Evolutionary conservation across 2,113 vertebrate genomes (phyloP), one percentile per base, ranked within the genome.

Genomic region (Prietella phreatophila): DNA sequence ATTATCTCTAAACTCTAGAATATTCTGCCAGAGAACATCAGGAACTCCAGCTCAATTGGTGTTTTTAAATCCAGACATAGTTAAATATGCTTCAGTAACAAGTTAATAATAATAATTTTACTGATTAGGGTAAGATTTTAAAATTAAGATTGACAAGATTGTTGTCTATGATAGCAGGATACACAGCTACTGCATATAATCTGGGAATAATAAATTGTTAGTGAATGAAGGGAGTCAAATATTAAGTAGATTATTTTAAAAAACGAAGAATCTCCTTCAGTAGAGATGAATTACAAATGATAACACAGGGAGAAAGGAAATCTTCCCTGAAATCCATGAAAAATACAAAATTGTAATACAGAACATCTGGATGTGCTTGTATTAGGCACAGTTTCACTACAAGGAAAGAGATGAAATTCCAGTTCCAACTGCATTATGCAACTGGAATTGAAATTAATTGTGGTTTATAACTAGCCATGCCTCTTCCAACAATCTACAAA

Each of bases 281-380:
- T 13, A 56, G 7, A 61, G n/a, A 82, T 82, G 9, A 58, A 42
- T 19, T 82, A 3, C 33, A 79, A 50, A 82, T 60, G 39, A 82
- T 15, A 82, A 60, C 19, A 82, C 17, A 17, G 15, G 33, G 80
- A 20, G 27, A 81, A 81, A 58, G 3, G 50, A 4, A 50, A 53
- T 58, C 27, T 42, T 39, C 15, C 14, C 14, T 25, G 79, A 81
- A 56, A 39, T 47, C 39, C 10, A 15, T 76, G 33, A 76, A 76
- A 69, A 69, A 33, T 13, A 27, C 22, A 63, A 63, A 63, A 63
- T 63, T 30, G 63, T 30, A 67, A 67, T 42, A 47, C 73, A 76
- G 73, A 76, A 76, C 73, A 76, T 76, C 73, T 76, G 73, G 73
- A 76, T 76, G 73, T 47, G 11, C 42, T 76, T 25, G 73, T 11